phyloP scores from a whole-genome alignment of 2,888 invertebrate species.

The Caenorhabditis uteleia region DNA sequence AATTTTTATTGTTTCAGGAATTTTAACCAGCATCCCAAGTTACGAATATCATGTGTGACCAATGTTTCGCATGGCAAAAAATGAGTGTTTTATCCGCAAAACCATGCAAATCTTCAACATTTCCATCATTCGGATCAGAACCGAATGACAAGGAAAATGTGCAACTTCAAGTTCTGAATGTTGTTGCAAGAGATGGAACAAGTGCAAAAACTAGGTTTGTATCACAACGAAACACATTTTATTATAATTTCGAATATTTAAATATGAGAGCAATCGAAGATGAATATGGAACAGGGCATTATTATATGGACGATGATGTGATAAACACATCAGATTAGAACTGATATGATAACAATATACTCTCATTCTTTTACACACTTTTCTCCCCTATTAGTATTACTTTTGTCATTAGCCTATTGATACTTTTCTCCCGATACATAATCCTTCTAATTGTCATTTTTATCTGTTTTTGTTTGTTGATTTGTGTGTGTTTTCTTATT shows the following conservation, averaged over 20 bases:
- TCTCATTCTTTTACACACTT: neutral
- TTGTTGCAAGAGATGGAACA: conserved; percentile 21
- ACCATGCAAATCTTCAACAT: conserved; percentile 31
- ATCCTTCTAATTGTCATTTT: neutral
- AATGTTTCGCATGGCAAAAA: conserved; percentile 64
- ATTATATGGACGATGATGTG: conserved; percentile 31
- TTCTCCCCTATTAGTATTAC: neutral
- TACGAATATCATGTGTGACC: conserved; percentile 67
- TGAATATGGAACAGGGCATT: conserved; percentile 53
- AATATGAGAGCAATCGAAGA: conserved; percentile 47
- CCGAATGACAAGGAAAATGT: conserved; percentile 16
- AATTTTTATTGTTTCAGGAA: neutral
- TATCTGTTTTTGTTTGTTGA: conserved; percentile 10
- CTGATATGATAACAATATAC: neutral
- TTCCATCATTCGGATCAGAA: conserved; percentile 24
- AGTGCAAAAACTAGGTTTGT: conserved; percentile 17
- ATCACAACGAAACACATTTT: neutral
- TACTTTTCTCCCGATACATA: neutral
- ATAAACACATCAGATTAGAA: neutral
- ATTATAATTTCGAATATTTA: conserved; percentile 2
- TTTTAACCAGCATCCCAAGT: conserved; percentile 58
- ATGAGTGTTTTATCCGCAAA: conserved; percentile 41
- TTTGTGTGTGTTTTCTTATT: conserved; percentile 11
- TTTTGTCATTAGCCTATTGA: neutral
- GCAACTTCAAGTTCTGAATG: conserved; percentile 21